Conservation (phyloP, 2,888 invertebrate genomes). For the Ligdia adustata region DNA sequence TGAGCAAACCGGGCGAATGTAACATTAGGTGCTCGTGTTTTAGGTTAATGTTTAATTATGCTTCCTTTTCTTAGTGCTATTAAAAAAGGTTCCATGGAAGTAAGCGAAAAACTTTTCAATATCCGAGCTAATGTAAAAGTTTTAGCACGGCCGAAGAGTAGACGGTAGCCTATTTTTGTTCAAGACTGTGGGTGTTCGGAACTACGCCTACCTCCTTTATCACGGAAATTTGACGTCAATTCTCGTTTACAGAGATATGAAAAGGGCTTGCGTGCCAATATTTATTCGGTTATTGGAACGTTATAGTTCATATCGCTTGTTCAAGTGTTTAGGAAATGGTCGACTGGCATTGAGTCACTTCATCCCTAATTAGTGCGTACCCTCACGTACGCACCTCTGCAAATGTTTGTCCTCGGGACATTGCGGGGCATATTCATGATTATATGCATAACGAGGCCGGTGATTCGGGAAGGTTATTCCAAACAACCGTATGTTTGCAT, state of each 20-base stretch:
- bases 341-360: constrained; percentile 45
- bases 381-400: constrained; percentile 61
- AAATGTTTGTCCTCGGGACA: constrained; percentile 59
- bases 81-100: constrained; percentile 17
- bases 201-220: constrained; percentile 6
- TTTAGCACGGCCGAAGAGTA: constrained; percentile 14
- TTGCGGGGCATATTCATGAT: constrained; percentile 32
- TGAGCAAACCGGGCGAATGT: constrained; percentile 30
- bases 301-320: constrained; percentile 15
- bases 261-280: constrained; percentile 18
- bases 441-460: constrained; percentile 17
- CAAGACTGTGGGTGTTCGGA: constrained; percentile 14
- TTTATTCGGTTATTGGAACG: constrained; percentile 11
- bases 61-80: constrained; percentile 26
- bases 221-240: constrained; percentile 20
- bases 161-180: constrained; percentile 11
- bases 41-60: constrained; percentile 35
- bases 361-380: constrained; percentile 61
- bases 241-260: constrained; percentile 17
- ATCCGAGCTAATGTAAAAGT: constrained; percentile 33
- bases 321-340: constrained; percentile 19
- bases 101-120: constrained; percentile 32
- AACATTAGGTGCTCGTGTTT: constrained; percentile 31
- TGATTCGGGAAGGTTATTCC: constrained; percentile 28
- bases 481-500: constrained; percentile 15